phyloP scores from a whole-genome alignment of 2,797 vertebrate species.

The Melanotaenia boesemani region DNA sequence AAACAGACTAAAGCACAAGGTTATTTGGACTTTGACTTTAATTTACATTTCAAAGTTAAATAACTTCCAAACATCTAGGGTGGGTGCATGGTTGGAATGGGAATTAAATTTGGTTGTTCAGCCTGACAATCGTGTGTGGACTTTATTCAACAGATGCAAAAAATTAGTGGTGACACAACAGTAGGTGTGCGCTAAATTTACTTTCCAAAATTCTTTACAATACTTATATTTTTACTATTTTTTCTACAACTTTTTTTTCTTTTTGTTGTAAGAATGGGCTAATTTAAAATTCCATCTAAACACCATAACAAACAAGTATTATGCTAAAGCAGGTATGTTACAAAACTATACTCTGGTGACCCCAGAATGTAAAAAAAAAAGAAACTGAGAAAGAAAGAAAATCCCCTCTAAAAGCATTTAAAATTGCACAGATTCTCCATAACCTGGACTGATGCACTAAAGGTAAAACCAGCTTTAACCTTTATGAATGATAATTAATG shows the following conservation, averaged over 20 bases:
- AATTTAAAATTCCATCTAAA: background rate
- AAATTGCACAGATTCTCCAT: background rate
- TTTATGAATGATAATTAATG: slow-evolving; percentile 29
- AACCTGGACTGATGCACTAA: background rate
- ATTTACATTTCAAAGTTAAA: too few species aligned
- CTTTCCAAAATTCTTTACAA: too few species aligned
- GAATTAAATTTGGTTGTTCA: background rate
- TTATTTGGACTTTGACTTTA: too few species aligned
- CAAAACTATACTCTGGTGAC: background rate
- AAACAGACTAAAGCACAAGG: too few species aligned
- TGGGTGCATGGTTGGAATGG: background rate
- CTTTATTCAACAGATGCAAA: background rate
- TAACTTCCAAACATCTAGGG: too few species aligned
- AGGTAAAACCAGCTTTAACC: slow-evolving; percentile 17
- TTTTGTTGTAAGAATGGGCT: background rate
- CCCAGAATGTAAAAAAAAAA: background rate
- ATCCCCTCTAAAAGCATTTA: background rate
- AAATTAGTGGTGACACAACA: background rate
- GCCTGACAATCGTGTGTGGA: background rate
- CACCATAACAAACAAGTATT: background rate
- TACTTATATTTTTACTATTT: too few species aligned
- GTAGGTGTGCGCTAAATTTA: background rate
- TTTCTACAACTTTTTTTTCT: too few species aligned
- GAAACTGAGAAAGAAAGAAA: background rate
- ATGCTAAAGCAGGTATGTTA: too few species aligned